Evolutionary conservation across 1,140 invertebrate species (phyloP).

Genomic region (Kradibia gibbosae): DNA sequence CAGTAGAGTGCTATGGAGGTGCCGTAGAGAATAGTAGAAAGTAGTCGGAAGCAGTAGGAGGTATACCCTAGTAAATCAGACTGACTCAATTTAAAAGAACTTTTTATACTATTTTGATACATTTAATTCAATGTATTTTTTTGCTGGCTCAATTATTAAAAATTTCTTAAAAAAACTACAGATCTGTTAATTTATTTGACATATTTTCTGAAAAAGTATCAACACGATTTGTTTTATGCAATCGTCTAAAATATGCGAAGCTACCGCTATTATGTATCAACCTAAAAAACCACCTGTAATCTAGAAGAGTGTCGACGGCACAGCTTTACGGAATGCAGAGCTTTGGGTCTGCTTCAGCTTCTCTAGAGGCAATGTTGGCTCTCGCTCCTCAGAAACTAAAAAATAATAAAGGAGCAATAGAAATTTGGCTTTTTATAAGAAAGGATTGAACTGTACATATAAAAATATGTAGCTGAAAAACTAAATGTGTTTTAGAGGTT

Average conservation of each 20-base stretch:
- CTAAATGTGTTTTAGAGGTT: too few relatives aligned
- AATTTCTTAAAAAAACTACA: background rate
- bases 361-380: background rate
- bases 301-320: background rate
- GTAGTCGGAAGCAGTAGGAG: background rate
- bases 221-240: background rate
- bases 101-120: background rate
- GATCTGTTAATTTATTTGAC: too few relatives aligned
- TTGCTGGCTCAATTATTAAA: background rate
- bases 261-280: background rate
- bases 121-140: too few relatives aligned
- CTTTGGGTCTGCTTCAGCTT: background rate
- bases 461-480: too few relatives aligned
- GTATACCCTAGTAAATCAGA: background rate
- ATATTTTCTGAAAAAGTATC: background rate
- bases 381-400: background rate
- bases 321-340: background rate
- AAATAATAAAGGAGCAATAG: background rate
- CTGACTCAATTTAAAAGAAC: background rate
- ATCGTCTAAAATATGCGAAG: background rate
- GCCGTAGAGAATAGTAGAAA: slow-evolving; percentile 3
- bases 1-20: background rate
- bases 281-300: background rate
- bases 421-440: too few relatives aligned
- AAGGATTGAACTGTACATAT: too few relatives aligned